Percentiles rank a stretch among this genome's conserved stretches.
Conservation (phyloP, 2,888 invertebrate genomes). For the Eupithecia tripunctaria region DNA sequence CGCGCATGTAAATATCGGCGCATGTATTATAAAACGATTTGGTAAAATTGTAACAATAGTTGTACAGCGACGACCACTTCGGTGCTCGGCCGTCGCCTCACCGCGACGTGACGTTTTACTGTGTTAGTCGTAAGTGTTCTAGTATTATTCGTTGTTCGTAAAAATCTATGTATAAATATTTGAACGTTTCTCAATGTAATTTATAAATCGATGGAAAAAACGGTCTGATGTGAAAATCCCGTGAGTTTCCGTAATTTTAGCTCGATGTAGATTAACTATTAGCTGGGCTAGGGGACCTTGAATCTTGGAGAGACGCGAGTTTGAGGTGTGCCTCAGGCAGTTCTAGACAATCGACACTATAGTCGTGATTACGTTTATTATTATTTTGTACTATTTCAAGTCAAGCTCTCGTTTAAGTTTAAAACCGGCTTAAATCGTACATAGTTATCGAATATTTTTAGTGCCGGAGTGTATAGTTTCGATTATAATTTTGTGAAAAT, state of each 20-base stretch:
- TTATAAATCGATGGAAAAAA: constrained; percentile 80
- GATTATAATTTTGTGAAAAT: constrained; percentile 83
- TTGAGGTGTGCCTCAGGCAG: constrained; percentile 79
- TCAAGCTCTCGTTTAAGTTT: constrained; percentile 84
- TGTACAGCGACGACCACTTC: constrained; percentile 76
- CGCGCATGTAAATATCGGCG: constrained; percentile 49
- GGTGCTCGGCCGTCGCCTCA: constrained; percentile 75
- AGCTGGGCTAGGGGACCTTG: constrained; percentile 85
- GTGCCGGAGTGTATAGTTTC: constrained; percentile 82
- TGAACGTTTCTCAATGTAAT: constrained; percentile 84
- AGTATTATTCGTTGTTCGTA: constrained; percentile 85
- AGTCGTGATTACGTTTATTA: constrained; percentile 78
- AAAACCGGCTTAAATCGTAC: constrained; percentile 81
- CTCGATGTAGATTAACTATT: constrained; percentile 83
- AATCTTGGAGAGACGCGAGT: constrained; percentile 68
- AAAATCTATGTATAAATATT: constrained; percentile 85
- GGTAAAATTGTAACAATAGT: constrained; percentile 71
- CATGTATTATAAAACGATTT: constrained; percentile 45
- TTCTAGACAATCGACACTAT: constrained; percentile 84
- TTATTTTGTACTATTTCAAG: constrained; percentile 80
- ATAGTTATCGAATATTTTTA: constrained; percentile 81
- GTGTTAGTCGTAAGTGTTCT: constrained; percentile 82
- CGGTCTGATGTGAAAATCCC: constrained; percentile 62
- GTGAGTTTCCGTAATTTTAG: constrained; percentile 78
- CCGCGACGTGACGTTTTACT: constrained; percentile 71